Percentiles rank a stretch among this genome's conserved stretches.
Evolutionary conservation across 2,113 vertebrate genomes (phyloP).

Genomic region (Chionomys nivalis): DNA sequence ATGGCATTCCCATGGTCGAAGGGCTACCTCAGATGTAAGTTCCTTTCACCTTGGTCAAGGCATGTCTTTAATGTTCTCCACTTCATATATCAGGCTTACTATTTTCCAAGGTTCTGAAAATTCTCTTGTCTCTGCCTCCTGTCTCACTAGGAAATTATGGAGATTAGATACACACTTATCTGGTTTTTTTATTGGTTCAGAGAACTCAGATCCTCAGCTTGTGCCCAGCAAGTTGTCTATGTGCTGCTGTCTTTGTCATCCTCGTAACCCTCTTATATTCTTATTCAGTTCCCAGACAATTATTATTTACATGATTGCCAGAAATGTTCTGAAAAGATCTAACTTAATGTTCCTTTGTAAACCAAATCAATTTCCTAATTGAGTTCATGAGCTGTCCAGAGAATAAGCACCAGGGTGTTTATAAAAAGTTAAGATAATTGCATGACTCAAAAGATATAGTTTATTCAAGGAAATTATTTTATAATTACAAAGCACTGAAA

Average conservation of each 20-base stretch:
- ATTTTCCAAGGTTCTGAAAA: not conserved
- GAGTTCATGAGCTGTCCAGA: conserved; percentile 18
- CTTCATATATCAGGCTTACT: not conserved
- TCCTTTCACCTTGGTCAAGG: not conserved
- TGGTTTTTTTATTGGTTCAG: not conserved
- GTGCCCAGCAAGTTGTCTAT: not conserved
- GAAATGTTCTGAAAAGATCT: not conserved
- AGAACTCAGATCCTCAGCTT: not conserved
- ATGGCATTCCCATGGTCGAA: not conserved
- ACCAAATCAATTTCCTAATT: conserved; percentile 13
- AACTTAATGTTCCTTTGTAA: conserved; percentile 18
- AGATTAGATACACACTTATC: not conserved
- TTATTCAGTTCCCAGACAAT: not conserved
- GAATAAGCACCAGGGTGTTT: not conserved
- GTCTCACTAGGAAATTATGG: not conserved
- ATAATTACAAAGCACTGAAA: conserved; percentile 46
- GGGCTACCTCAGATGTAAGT: not conserved
- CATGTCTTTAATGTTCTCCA: too few relatives aligned
- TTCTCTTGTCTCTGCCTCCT: not conserved
- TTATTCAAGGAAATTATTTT: conserved; percentile 30
- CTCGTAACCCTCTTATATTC: not conserved
- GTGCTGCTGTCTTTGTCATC: not conserved
- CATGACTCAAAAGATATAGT: not conserved
- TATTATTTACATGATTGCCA: not conserved
- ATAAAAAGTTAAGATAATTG: conserved; percentile 49